Base-by-base conservation (phyloP, 2,113 vertebrate species). In the Setophaga coronata region DNA sequence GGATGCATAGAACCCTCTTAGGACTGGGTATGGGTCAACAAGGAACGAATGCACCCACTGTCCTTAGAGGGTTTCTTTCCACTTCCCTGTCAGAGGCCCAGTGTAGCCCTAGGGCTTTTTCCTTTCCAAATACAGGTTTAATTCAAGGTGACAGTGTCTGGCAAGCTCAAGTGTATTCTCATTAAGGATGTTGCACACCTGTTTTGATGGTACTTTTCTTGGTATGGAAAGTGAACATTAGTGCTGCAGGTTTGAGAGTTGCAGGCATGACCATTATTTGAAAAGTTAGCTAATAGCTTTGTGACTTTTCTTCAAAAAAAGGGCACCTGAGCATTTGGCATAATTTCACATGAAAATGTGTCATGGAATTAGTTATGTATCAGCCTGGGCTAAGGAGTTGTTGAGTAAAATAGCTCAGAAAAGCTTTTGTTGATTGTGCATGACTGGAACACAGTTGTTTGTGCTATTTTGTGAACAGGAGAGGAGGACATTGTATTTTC, bases 381-480 rank as follows among this genome's bases (percentile, higher is more conserved):
- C 31, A 82, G 51, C 33, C 31, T 28, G 8, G 34, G 19, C 25
- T 51, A 66, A 70, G 85, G 57, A 34, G 29, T 5, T 43, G 6
- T 40, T 53, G 58, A 78, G 26, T 74, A 48, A 87, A 82, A 65
- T 7, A 62, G 45, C n/a, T 43, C 18, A 70, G 51, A 56, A 82
- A 69, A 84, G 36, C 50, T 48, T 71, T 47, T 69, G 16, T 48
- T 69, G 36, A 5, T 88, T 80, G 51, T 76, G 26, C 17, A 9
- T 20, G 33, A 56, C 36, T 61, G 40, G 24, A 56, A 38, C 0
- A 0, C 6, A n/a, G n/a, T 40, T 76, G 65, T 54, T 69, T 54
- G 45, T 88, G 58, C 47, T 36, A 1, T 80, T 60, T 67, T 72
- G 56, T 92, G 91, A 92, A 84, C 60, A 71, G 94, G 28, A 70